Evolutionary conservation across 2,113 vertebrate genomes (phyloP), one percentile per base, ranked within the genome.

Genomic region (Petromus typicus): DNA sequence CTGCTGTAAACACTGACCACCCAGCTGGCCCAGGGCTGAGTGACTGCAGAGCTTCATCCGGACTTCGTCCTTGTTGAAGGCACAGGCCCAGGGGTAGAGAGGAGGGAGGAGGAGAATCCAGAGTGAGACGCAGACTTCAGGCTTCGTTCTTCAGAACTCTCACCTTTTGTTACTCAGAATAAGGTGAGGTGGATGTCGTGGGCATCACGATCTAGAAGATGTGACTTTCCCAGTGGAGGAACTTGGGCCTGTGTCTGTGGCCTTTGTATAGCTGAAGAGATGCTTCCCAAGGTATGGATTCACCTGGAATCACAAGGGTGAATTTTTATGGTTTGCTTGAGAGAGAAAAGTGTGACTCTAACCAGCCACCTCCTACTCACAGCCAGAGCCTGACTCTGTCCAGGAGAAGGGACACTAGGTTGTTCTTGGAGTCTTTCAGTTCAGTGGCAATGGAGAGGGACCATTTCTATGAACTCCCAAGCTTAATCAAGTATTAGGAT

Each of bases 361-460:
- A 82, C 22, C 17, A 89, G 51, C 54, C 22, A 61, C 48, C 13
- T 54, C 34, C 56, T 18, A 7, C 32, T 85, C 25, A 48, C 40
- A 71, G 56, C n/a, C 30, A 89, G 80, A 3, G 7, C 9, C 71
- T 91, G 30, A 13, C 40, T 83, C 5, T 7, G 10, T 71, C 23
- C 11, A 54, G 69, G 23, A 79, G 91, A 66, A 86, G 37, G n/a
- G 32, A 82, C 81, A 23, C 30, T 3, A 73, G 18, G 22, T 2
- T 1, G 6, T 12, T 45, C 9, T 20, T 27, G 11, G 25, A 73
- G 30, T 3, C 66, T 69, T 79, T 82, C 71, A 10, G 20, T 90
- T 92, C 86, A 85, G 63, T 48, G 5, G 95, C 94, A 88, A 79
- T 64, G 13, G 54, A 87, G 82, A 48, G 4, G 14, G 92, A 22